phyloP scores from a whole-genome alignment of 2,113 vertebrate genomes.

The Eidolon helvum region DNA sequence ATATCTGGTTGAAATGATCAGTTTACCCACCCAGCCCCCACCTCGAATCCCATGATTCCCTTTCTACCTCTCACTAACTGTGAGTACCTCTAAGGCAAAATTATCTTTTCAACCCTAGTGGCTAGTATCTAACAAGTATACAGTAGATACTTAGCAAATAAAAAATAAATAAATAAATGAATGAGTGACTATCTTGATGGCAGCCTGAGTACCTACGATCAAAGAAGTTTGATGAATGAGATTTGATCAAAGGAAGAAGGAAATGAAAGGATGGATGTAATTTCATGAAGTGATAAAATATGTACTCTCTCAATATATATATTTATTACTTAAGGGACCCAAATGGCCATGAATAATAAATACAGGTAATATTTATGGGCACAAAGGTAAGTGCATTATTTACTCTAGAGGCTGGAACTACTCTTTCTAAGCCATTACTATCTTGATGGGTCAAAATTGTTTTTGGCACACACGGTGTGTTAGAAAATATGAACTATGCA shows the following conservation, averaged over 20 bases:
- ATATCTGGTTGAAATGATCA: background rate
- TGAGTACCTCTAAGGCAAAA: background rate
- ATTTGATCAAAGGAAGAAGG: slow-evolving; percentile 62
- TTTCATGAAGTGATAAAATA: slow-evolving; percentile 77
- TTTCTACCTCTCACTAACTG: background rate
- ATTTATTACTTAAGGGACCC: slow-evolving; percentile 56
- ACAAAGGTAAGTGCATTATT: slow-evolving; percentile 69
- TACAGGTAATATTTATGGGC: slow-evolving; percentile 63
- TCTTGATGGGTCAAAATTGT: slow-evolving; percentile 64
- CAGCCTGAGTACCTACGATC: slow-evolving; percentile 55
- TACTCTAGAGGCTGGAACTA: slow-evolving; percentile 44
- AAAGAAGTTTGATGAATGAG: slow-evolving; percentile 50
- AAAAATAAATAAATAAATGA: background rate
- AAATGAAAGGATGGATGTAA: slow-evolving; percentile 72
- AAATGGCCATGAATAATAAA: slow-evolving; percentile 76
- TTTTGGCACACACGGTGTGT: slow-evolving; percentile 49
- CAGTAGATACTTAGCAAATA: slow-evolving; percentile 10
- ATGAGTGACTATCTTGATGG: background rate
- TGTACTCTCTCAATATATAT: slow-evolving; percentile 46
- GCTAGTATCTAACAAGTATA: background rate
- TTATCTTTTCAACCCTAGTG: background rate
- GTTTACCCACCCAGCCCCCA: background rate
- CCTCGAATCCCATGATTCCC: background rate
- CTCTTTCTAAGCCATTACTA: slow-evolving; percentile 66
- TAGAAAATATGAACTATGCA: slow-evolving; percentile 63